Base-by-base conservation (phyloP, 2,113 vertebrate species). In the Mesembrinibis cayennensis region DNA sequence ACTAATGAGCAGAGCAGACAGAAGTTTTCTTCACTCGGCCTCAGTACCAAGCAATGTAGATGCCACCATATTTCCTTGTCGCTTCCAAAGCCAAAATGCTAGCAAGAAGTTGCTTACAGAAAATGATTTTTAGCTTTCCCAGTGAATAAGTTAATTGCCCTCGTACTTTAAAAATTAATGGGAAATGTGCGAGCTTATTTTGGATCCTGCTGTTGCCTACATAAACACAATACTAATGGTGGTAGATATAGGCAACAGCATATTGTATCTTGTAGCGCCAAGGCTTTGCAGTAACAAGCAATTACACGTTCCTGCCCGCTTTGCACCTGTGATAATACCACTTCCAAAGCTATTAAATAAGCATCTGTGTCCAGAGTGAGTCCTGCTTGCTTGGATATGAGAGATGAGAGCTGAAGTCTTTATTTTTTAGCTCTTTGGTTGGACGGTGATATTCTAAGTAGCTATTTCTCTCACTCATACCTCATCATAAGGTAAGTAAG, bases 291-390 rank as follows among this genome's bases (percentile, higher is more conserved):
- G 80, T 42, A 95, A 89, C 58, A 84, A 93, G 92, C 44, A 95
- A 61, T 85, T 82, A 90, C 73, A 47, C 7, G 2, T 69, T 87
- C 70, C 89, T 96, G 80, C 79, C 82, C 3, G 26, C 36, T 70
- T 30, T 49, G 50, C 95, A 93, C 94, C 93, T 96, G 93, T 79
- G 77, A 66, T 55, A 81, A 65, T 38, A 62, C 40, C 21, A 23
- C 63, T 93, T 97, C 84, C 92, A 97, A 86, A 81, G 84, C 95
- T 88, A 73, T 96, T 93, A 96, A 95, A 89, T 26, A 85, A 2
- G 4, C 92, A 92, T 82, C 84, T 97, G 91, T 89, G 80, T 84
- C 67, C 87, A 74, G n/a, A 79, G 67, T 11, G 34, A 89, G 61
- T 32, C 53, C 66, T 94, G 45, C 72, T 89, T 73, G 49, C 90